These are phyloP conservation scores for Halocynthia aurantium DNA, from an alignment of 23 tunicate species.

Conservation along the genomic window DNA sequence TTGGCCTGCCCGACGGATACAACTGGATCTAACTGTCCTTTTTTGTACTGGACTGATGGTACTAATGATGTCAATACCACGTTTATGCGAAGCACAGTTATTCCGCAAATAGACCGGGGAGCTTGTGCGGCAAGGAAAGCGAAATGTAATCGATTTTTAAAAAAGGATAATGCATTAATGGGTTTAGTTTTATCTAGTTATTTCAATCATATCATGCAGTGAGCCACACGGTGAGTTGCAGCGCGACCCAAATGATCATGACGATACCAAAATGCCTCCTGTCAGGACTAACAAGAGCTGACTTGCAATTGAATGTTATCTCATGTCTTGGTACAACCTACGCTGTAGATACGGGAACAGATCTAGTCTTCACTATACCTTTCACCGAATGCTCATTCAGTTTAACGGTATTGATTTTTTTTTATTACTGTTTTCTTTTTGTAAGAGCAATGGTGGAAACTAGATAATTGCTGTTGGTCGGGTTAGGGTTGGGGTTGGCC, in stretches of 20 bases:
- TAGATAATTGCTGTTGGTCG: no score
- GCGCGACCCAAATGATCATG: not conserved
- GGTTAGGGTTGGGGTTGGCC: no score
- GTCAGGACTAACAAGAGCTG: not conserved
- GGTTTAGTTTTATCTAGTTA: not conserved
- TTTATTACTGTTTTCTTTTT: no score
- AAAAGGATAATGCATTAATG: not conserved
- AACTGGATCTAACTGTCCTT: not conserved
- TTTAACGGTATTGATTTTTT: not conserved
- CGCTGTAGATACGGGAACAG: not conserved
- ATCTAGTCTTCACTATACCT: not conserved
- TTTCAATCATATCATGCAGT: not conserved
- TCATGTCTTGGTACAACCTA: not conserved
- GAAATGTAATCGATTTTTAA: not conserved
- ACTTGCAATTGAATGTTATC: not conserved
- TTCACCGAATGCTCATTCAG: not conserved
- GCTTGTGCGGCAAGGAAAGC: not conserved
- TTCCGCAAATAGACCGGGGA: not conserved
- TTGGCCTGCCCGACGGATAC: slow-evolving; percentile 1
- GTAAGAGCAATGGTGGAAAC: no score
- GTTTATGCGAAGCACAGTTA: not conserved
- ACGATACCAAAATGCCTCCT: slow-evolving; percentile 7
- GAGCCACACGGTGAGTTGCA: not conserved
- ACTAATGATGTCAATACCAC: not conserved
- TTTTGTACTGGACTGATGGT: not conserved